Conservation (phyloP, 2,797 vertebrate genomes). For the Masticophis lateralis region DNA sequence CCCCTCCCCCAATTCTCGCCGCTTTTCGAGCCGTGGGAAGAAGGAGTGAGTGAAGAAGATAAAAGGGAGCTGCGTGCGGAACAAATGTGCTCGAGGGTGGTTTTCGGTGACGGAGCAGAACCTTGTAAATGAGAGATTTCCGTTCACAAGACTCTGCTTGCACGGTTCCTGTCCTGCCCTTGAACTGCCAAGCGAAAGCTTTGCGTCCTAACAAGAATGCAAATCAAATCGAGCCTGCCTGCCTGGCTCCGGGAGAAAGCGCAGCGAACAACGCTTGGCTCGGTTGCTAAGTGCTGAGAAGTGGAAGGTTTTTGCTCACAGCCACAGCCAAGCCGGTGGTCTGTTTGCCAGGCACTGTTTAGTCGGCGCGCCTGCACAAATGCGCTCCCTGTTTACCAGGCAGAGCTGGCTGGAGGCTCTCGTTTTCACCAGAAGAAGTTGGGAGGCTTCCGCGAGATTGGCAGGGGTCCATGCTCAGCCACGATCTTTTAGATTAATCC, state of each 20-base stretch:
- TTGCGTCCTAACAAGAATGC: conserved; percentile 64
- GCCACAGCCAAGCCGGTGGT: conserved; percentile 25
- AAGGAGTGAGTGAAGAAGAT: conserved; percentile 17
- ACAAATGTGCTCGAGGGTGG: conserved; percentile 63
- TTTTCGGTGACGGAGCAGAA: conserved; percentile 66
- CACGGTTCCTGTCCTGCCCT: conserved; percentile 76
- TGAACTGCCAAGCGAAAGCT: conserved; percentile 76
- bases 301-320: conserved; percentile 51
- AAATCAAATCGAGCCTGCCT: conserved; percentile 48
- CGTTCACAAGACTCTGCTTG: conserved; percentile 70
- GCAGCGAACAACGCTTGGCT: conserved; percentile 23
- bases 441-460: conserved; percentile 19
- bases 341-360: conserved; percentile 42
- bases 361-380: conserved; percentile 48
- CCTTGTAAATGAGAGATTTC: conserved; percentile 74
- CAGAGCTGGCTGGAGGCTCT: conserved; percentile 51
- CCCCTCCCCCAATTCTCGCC: conserved; percentile 12
- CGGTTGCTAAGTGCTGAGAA: conserved; percentile 62
- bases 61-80: conserved; percentile 59
- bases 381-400: conserved; percentile 38
- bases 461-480: neutral
- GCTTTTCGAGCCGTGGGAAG: conserved; percentile 43
- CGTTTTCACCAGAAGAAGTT: conserved; percentile 57
- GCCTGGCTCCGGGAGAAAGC: conserved; percentile 45
- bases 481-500: neutral